Evolutionary conservation across 2,797 vertebrate genomes (phyloP).

Genomic region (Xenopus petersii): DNA sequence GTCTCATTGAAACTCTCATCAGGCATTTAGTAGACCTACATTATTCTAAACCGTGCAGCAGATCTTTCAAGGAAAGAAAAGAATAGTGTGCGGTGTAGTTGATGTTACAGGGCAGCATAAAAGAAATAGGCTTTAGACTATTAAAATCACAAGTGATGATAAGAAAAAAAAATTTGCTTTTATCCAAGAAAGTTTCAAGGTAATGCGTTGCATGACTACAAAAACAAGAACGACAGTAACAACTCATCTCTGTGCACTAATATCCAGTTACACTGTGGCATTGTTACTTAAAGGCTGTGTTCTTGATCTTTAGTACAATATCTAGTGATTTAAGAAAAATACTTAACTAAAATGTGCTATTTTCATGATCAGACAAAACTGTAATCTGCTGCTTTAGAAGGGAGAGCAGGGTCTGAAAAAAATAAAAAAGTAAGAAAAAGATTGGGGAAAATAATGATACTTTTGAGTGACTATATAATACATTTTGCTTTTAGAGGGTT

Average conservation of each 20-base stretch:
- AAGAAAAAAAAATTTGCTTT: conserved; percentile 33
- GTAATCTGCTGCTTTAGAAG: conserved; percentile 17
- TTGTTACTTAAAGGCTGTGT: conserved; percentile 37
- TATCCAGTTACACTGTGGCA: conserved; percentile 39
- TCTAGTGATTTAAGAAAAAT: conserved; percentile 38
- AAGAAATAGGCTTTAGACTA: conserved; percentile 42
- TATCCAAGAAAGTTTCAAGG: conserved; percentile 38
- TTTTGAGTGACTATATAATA: conserved; percentile 20
- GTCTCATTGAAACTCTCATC: background rate
- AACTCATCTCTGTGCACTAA: conserved; percentile 26
- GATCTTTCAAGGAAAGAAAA: conserved; percentile 30
- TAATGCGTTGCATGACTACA: conserved; percentile 24
- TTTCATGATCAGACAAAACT: conserved; percentile 33
- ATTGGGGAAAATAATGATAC: conserved; percentile 27
- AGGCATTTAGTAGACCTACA: conserved; percentile 27
- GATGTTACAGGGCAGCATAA: conserved; percentile 33
- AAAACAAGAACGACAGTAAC: conserved; percentile 38
- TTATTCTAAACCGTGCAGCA: conserved; percentile 28
- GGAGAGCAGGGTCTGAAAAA: conserved; percentile 19
- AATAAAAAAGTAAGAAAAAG: background rate
- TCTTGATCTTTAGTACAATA: conserved; percentile 27
- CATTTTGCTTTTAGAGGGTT: conserved; percentile 24
- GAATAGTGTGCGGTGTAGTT: conserved; percentile 17
- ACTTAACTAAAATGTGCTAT: conserved; percentile 37
- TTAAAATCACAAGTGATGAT: conserved; percentile 41